Conservation (phyloP, 2,888 invertebrate species). For the Pheosia gnoma region DNA sequence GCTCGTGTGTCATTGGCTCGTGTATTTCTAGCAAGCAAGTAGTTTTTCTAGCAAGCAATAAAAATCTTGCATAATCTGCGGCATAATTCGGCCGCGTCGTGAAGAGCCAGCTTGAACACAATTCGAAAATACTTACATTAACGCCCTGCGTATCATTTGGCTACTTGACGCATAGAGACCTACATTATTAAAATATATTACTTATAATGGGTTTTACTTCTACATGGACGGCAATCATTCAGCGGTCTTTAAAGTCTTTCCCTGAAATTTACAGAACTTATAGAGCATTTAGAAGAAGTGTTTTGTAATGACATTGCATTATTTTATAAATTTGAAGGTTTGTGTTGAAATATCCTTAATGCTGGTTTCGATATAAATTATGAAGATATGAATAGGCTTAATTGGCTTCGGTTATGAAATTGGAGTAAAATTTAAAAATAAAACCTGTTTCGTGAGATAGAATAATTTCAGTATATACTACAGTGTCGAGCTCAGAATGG, state of each 20-base stretch:
- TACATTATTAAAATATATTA: not conserved
- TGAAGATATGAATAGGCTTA: no score
- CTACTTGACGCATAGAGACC: conserved; percentile 47
- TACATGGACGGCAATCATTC: no score
- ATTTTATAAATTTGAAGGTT: no score
- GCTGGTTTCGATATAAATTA: no score
- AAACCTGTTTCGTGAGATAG: not conserved
- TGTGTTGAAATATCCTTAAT: no score
- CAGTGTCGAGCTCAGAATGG: conserved; percentile 4
- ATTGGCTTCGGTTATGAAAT: no score
- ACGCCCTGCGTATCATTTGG: conserved; percentile 58
- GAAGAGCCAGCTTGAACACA: conserved; percentile 55
- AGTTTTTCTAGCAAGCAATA: conserved; percentile 29
- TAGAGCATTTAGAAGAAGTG: no score
- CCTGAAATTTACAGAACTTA: no score
- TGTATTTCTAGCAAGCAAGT: conserved; percentile 16
- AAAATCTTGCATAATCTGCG: conserved; percentile 47
- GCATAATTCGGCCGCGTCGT: conserved; percentile 53
- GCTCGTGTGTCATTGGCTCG: conserved; percentile 7
- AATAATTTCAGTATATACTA: not conserved
- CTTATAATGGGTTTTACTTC: not conserved
- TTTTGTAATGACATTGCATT: no score
- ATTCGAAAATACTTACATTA: conserved; percentile 69
- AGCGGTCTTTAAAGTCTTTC: no score
- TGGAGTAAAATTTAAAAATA: no score